Base-by-base conservation (phyloP, 2,797 vertebrate genomes). In the Poeciliopsis paucimaculata region DNA sequence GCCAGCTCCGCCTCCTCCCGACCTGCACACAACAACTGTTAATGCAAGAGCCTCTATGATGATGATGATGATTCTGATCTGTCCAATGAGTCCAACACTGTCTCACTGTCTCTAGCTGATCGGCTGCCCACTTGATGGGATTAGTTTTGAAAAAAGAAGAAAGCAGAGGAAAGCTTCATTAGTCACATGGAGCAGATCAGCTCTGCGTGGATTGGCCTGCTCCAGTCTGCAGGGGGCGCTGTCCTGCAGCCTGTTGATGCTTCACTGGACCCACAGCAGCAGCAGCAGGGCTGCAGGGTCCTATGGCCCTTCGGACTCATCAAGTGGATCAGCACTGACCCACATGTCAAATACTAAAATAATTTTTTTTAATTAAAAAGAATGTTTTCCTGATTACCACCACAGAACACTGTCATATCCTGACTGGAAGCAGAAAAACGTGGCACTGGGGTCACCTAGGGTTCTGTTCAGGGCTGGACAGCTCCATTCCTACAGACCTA, bases 1-100 rank as follows among this genome's bases (percentile, higher is more conserved):
- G 96, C 96, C 0, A 85, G 76, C 82, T 98, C 97, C 0, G 97
- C 94, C 88, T 95, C 97, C 83, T 96, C 96, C 73, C 94, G 97
- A 88, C 98, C 98, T 96, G 84, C 10, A 86, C 20, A 85, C 41
- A 66, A 83, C 55, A 88, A 51, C 39, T 16, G 28, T 62, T 57
- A 68, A 20, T 15, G n/a, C 12, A 20, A 16, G 6, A 64, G 60
- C 13, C 1, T 66, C 16, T 16, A 62, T 31, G 57, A 31, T 62
- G 4, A 28, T 55, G 51, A 26, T n/a, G 20, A 55, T n/a, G 3
- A 8, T 60, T 41, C 1, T 1, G 18, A 28, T 60, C 57, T 7
- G 31, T 62, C 15, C 31, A 60, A 28, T 60, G 57, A 60, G 28
- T 62, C 60, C 11, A 62, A 34, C 15, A 62, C 11, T 18, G 60